These are phyloP conservation scores for Thereva nobilitata DNA, from an alignment of 2,888 invertebrate species.

Conservation along the genomic window DNA sequence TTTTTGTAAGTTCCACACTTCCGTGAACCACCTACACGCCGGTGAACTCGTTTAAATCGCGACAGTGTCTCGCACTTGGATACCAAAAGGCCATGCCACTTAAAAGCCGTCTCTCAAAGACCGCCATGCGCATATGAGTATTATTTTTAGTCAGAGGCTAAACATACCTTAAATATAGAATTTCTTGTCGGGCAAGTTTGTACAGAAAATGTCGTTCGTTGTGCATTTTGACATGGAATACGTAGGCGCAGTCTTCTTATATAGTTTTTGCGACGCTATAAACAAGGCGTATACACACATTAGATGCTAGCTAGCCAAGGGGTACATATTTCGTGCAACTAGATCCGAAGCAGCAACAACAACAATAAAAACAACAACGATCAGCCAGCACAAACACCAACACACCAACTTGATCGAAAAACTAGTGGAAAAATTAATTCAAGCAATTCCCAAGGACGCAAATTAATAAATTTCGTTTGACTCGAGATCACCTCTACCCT, in stretches of 20 bases:
- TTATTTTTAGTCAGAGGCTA: constrained; percentile 38
- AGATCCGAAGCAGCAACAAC: background rate
- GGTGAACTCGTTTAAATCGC: constrained; percentile 32
- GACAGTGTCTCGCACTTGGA: too few relatives aligned
- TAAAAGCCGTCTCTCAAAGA: background rate
- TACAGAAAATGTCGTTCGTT: constrained; percentile 44
- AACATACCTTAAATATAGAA: constrained; percentile 44
- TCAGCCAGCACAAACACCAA: too few relatives aligned
- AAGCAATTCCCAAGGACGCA: constrained; percentile 31
- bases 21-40: constrained; percentile 32
- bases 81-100: too few relatives aligned
- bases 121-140: constrained; percentile 9
- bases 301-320: too few relatives aligned
- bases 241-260: constrained; percentile 44
- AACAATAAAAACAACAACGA: too few relatives aligned
- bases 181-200: constrained; percentile 46
- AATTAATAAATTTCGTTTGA: constrained; percentile 24
- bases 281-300: too few relatives aligned
- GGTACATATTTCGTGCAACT: background rate
- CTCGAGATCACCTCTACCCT: constrained; percentile 30
- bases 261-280: background rate
- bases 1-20: constrained; percentile 13
- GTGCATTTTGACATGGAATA: constrained; percentile 43
- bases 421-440: constrained; percentile 14
- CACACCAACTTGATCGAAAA: background rate